phyloP scores from a whole-genome alignment of 2,113 vertebrate species.

The Barnardius zonarius region DNA sequence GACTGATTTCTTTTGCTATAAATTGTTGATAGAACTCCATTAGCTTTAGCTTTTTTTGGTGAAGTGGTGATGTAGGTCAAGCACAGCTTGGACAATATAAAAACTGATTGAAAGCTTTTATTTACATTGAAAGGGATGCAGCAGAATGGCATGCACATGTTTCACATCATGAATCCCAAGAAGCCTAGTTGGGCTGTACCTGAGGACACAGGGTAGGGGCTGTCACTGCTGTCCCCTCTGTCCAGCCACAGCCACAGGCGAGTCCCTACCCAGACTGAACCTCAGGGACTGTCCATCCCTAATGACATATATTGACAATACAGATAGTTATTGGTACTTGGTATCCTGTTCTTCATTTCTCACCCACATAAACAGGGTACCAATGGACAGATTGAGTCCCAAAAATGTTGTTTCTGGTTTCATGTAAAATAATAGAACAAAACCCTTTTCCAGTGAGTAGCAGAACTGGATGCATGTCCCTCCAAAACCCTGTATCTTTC shows the following conservation, averaged over 20 bases:
- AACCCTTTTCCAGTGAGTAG: not conserved
- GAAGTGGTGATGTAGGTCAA: slow-evolving; percentile 10
- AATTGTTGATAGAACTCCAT: not conserved
- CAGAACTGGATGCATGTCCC: not conserved
- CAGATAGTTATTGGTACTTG: not conserved
- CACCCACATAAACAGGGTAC: not conserved
- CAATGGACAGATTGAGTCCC: not conserved
- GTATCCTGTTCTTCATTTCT: not conserved
- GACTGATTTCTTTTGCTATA: slow-evolving; percentile 50
- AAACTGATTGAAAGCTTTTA: not conserved
- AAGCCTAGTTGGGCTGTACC: not conserved
- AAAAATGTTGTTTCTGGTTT: not conserved
- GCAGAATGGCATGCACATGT: not conserved
- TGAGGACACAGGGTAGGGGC: not conserved
- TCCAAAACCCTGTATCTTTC: not conserved
- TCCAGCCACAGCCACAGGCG: not conserved
- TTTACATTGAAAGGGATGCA: not conserved
- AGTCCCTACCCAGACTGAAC: not conserved
- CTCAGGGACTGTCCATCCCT: not conserved
- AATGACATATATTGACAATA: not conserved
- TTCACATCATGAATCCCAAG: not conserved
- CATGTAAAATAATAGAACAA: not conserved
- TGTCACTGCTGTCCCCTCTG: not conserved
- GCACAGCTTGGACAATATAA: not conserved
- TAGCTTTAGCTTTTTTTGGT: slow-evolving; percentile 1